Conservation (phyloP, 2,797 vertebrate genomes). For the Neosalanx taihuensis region DNA sequence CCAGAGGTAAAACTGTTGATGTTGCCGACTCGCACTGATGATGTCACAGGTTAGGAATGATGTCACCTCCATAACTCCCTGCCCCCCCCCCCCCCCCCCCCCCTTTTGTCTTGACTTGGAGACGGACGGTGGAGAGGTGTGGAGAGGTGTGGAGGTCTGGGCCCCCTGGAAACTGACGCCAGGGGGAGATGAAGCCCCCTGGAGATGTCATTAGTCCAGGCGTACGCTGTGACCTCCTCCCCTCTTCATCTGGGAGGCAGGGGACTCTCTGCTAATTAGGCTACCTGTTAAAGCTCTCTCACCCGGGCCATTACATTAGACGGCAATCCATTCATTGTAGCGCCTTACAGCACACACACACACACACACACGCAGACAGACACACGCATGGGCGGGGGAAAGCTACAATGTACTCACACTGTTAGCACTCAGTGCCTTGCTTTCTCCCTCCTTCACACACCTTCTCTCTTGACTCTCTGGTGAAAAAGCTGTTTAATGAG, state of each 20-base stretch:
- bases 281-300: conserved; percentile 67
- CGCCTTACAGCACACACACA: conserved; percentile 30
- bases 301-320: conserved; percentile 52
- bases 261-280: conserved; percentile 72
- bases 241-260: conserved; percentile 54
- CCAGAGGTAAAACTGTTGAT: conserved; percentile 64
- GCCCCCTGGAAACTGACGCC: conserved; percentile 62
- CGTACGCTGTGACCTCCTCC: conserved; percentile 64
- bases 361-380: conserved; percentile 35
- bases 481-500: conserved; percentile 74
- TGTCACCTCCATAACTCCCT: conserved; percentile 76
- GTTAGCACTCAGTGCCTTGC: conserved; percentile 56
- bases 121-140: conserved; percentile 73
- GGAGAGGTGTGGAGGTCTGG: conserved; percentile 70
- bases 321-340: conserved; percentile 41
- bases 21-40: conserved; percentile 69
- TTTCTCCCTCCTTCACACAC: conserved; percentile 47
- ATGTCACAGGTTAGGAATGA: conserved; percentile 75
- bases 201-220: conserved; percentile 81
- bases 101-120: conserved; percentile 62
- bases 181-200: conserved; percentile 66
- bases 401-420: conserved; percentile 56
- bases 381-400: conserved; percentile 25
- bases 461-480: conserved; percentile 57
- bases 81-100: conserved; percentile 42